These are phyloP conservation scores for Scaptomyza montana DNA, from an alignment of 1,140 invertebrate genomes.

Conservation along the genomic window DNA sequence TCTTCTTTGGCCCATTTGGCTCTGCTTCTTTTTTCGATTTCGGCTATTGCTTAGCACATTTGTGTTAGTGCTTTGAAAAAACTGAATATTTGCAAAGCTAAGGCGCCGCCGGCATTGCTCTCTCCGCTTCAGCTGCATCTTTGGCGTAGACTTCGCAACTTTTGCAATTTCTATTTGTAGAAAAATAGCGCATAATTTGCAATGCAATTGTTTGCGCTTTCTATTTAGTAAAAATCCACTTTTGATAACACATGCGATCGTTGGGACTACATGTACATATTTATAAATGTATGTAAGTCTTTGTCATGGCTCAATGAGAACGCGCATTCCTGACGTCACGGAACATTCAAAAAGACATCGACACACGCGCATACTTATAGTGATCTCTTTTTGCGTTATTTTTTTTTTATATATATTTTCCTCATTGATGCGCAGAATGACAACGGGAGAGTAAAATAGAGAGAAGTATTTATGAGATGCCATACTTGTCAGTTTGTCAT, in stretches of 20 bases:
- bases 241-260: conserved; percentile 51
- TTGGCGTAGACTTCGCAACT: conserved; percentile 32
- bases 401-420: not conserved
- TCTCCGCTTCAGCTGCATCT: conserved; percentile 72
- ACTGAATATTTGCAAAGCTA: conserved; percentile 10
- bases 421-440: conserved; percentile 16
- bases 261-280: not conserved
- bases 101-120: conserved; percentile 34
- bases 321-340: conserved; percentile 44
- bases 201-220: conserved; percentile 59
- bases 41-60: conserved; percentile 38
- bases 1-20: conserved; percentile 56
- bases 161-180: conserved; percentile 57
- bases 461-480: not conserved
- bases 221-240: conserved; percentile 51
- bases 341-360: conserved; percentile 9
- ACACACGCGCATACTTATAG: conserved; percentile 13
- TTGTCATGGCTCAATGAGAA: conserved; percentile 40
- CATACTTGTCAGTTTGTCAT: conserved; percentile 11
- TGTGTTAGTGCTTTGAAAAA: conserved; percentile 13
- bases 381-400: not conserved
- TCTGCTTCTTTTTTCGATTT: conserved; percentile 44
- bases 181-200: conserved; percentile 59
- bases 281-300: conserved; percentile 10
- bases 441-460: conserved; percentile 9